Evolutionary conservation across 2,888 invertebrate species (phyloP).

Genomic region (Parnassius orleans): DNA sequence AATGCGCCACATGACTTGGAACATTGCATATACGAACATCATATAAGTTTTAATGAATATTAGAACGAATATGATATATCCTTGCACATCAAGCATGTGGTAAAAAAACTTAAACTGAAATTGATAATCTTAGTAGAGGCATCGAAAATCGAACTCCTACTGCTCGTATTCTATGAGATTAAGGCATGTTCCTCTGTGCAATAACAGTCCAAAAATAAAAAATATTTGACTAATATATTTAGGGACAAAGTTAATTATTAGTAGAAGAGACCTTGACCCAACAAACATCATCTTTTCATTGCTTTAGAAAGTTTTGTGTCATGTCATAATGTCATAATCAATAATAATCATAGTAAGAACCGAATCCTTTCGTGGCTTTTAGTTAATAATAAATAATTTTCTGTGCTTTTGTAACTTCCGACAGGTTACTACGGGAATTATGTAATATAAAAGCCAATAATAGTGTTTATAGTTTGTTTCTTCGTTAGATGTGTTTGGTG

Average conservation of each 20-base stretch:
- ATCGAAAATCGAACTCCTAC: no score
- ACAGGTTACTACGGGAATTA: neutral
- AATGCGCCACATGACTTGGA: no score
- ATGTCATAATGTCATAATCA: constrained; percentile 13
- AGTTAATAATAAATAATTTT: constrained; percentile 14
- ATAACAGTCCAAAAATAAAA: no score
- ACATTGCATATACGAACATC: no score
- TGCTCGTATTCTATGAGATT: no score
- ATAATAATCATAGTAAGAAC: constrained; percentile 20
- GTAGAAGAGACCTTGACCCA: neutral
- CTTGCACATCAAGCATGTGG: no score
- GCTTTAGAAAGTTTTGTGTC: constrained; percentile 7
- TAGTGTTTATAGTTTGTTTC: neutral
- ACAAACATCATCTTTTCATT: neutral
- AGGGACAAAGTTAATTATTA: neutral
- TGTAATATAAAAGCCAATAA: neutral
- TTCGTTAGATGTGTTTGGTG: neutral
- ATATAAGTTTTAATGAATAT: no score
- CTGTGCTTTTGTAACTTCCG: neutral
- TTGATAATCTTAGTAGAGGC: no score
- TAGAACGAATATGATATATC: no score
- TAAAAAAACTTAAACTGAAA: no score
- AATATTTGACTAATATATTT: no score
- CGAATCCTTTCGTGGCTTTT: constrained; percentile 10
- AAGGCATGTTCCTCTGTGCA: no score